Evolutionary conservation across 2,888 invertebrate species (phyloP).

Genomic region (Agapostemon virescens): DNA sequence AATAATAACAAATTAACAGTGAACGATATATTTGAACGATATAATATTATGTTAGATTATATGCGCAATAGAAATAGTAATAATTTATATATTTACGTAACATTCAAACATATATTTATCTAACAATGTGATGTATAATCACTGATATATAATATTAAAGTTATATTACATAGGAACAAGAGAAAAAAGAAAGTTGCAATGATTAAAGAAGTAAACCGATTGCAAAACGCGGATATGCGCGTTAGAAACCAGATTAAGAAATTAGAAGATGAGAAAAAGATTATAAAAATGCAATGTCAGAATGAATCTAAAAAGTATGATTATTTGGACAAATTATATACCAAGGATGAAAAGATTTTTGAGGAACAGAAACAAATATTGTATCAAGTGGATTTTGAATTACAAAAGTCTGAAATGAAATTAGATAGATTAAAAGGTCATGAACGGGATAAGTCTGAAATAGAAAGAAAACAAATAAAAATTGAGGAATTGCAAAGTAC

Average conservation of each 20-base stretch:
- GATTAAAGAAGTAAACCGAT: slow-evolving; percentile 67
- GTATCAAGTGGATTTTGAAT: slow-evolving; percentile 71
- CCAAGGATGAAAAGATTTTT: slow-evolving; percentile 67
- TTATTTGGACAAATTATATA: slow-evolving; percentile 56
- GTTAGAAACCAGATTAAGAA: slow-evolving; percentile 63
- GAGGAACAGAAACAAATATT: slow-evolving; percentile 69
- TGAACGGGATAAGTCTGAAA: slow-evolving; percentile 74
- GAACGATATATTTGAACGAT: neutral
- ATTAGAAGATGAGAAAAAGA: slow-evolving; percentile 69
- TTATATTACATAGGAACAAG: slow-evolving; percentile 70
- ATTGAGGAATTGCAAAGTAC: slow-evolving; percentile 81
- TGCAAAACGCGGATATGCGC: slow-evolving; percentile 69
- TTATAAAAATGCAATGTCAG: slow-evolving; percentile 65
- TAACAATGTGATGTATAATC: neutral
- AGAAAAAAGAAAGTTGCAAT: slow-evolving; percentile 69
- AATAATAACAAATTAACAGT: neutral
- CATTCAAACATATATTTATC: neutral
- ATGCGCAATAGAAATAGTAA: too few relatives aligned
- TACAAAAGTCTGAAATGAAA: slow-evolving; percentile 73
- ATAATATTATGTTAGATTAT: neutral
- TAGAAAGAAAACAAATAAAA: slow-evolving; percentile 79
- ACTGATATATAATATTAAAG: slow-evolving; percentile 1
- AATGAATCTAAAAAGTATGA: slow-evolving; percentile 71
- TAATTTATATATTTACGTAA: too few relatives aligned
- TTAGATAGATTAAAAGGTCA: slow-evolving; percentile 70